Evolutionary conservation across 2,888 invertebrate species (phyloP).

Genomic region (Boloria euphrosyne): DNA sequence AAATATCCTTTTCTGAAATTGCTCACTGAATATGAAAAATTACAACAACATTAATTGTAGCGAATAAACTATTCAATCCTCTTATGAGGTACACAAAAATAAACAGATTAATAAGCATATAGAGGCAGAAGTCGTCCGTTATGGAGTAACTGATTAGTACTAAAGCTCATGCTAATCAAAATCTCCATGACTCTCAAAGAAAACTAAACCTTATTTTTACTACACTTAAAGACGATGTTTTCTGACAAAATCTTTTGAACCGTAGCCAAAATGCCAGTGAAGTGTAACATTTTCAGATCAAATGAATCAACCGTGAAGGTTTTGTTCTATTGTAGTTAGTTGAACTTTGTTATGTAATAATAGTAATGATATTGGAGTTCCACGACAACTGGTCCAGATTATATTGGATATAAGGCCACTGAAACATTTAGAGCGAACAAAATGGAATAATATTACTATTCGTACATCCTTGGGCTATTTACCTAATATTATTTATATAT

Average conservation of each 20-base stretch:
- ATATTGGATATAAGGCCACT: slow-evolving; percentile 10
- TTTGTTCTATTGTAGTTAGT: slow-evolving; percentile 16
- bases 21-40: too few relatives aligned
- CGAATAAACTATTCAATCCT: slow-evolving; percentile 4
- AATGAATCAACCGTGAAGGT: slow-evolving; percentile 35
- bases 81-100: slow-evolving; percentile 2
- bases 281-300: slow-evolving; percentile 26
- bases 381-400: slow-evolving; percentile 3
- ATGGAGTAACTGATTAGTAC: slow-evolving; percentile 1
- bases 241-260: slow-evolving; percentile 11
- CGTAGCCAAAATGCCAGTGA: slow-evolving; percentile 26
- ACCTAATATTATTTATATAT: not conserved
- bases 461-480: not conserved
- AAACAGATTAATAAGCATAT: not conserved
- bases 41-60: too few relatives aligned
- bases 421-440: slow-evolving; percentile 17
- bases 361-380: slow-evolving; percentile 17
- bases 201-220: slow-evolving; percentile 1
- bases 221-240: not conserved
- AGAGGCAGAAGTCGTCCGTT: slow-evolving; percentile 1
- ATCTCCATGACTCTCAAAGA: not conserved
- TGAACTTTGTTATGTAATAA: slow-evolving; percentile 19
- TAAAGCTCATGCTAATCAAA: not conserved
- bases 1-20: too few relatives aligned
- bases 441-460: slow-evolving; percentile 8